phyloP scores from a whole-genome alignment of 1,140 invertebrate species.

The Drosophila hydei region DNA sequence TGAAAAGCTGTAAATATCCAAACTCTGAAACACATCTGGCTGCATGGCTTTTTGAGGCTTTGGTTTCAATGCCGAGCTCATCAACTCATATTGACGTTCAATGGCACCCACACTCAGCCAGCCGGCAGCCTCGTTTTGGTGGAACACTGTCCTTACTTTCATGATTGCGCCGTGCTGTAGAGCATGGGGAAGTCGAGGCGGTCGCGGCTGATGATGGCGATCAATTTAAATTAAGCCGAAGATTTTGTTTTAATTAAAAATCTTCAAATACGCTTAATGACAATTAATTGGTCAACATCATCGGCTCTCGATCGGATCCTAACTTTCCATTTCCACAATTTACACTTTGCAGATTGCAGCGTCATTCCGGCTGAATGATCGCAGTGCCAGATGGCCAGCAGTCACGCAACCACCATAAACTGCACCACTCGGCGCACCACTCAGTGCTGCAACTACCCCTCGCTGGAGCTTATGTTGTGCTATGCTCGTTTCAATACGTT shows the following conservation, averaged over 20 bases:
- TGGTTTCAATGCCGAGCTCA: constrained; percentile 46
- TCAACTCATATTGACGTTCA: constrained; percentile 13
- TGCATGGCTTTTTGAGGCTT: constrained; percentile 23
- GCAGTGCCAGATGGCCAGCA: constrained; percentile 60
- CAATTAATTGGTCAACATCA: constrained; percentile 79
- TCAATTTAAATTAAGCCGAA: constrained; percentile 81
- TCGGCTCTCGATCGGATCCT: constrained; percentile 48
- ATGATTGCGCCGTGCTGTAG: constrained; percentile 57
- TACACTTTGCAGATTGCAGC: constrained; percentile 34
- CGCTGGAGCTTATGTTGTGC: not conserved
- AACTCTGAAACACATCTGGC: constrained; percentile 3
- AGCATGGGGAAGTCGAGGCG: constrained; percentile 1
- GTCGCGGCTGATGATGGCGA: constrained; percentile 45
- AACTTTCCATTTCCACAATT: constrained; percentile 26
- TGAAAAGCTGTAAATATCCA: not conserved
- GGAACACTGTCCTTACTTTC: not conserved
- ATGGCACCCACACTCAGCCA: constrained; percentile 24
- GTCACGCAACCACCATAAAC: constrained; percentile 77
- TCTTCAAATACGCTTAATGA: constrained; percentile 81
- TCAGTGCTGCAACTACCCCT: not conserved
- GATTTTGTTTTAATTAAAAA: constrained; percentile 82
- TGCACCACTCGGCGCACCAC: constrained; percentile 14
- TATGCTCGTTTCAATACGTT: constrained; percentile 45
- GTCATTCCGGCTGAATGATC: constrained; percentile 35
- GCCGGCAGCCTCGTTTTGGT: not conserved